Base-by-base conservation (phyloP, 2,113 vertebrate species). In the Hippocampus abdominalis region DNA sequence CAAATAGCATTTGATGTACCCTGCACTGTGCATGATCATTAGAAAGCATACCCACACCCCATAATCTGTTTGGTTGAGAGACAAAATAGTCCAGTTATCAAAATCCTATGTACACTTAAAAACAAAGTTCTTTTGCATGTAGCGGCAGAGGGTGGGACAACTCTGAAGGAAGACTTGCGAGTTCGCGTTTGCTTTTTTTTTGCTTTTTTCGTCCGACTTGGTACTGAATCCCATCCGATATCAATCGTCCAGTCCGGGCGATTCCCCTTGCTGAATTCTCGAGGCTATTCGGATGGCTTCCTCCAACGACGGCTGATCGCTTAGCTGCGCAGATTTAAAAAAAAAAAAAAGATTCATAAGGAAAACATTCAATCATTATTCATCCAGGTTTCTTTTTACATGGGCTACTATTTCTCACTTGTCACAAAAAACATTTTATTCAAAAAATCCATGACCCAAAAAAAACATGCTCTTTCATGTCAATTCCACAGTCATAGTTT, bases 221-320 rank as follows among this genome's bases (percentile, higher is more conserved):
- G 57, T 66, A 51, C 68, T 51, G 8, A 75, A 49, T 72, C 69
- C 2, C 78, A 75, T 29, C 27, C 15, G 3, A 32, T 32, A 32
- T 95, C 93, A 98, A 90, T 98, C 96, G 77, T 99, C 96, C 83
- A 99, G 89, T 64, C 94, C 97, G 9, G 95, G 95, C 0, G 95
- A 96, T 87, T 99, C 97, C 80, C 97, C 96, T 86, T 98, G 97
- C 65, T 99, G 96, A 94, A 99, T 99, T 88, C 96, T 94, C 66
- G 97, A 99, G 70, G 96, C 97, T 94, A 99, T 98, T 91, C 96
- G 93, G 87, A 99, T 99, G 90, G 97, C 97, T 94, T 99, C 97
- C 91, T 99, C 97, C 87, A 99, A 88, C 32, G 97, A 98, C 64
- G 96, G 96, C 81, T 97, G 96, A 84, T 99, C 97, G 87, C 94